Evolutionary conservation across 2,113 vertebrate species (phyloP).

Genomic region (Gallinago jamesoni): DNA sequence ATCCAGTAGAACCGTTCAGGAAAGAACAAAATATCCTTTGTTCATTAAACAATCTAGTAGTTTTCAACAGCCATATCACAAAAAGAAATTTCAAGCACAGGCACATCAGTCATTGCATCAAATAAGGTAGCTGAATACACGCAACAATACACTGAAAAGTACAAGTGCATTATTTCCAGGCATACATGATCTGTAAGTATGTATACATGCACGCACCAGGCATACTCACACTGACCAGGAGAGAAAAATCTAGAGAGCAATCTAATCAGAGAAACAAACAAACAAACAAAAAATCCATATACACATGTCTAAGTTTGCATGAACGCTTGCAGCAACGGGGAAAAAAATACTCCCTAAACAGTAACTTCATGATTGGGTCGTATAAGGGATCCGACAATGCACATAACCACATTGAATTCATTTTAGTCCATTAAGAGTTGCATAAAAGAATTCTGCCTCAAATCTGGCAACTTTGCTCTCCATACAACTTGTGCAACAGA

Average conservation of each 20-base stretch:
- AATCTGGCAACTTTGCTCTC: not conserved
- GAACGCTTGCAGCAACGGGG: not conserved
- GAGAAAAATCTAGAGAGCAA: conserved; percentile 19
- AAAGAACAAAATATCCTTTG: not conserved
- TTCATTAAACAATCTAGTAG: not conserved
- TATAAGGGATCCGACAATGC: not conserved
- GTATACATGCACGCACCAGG: not conserved
- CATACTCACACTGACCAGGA: not conserved
- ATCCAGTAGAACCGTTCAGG: not conserved
- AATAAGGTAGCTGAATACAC: not conserved
- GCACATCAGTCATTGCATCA: not conserved
- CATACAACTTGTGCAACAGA: not conserved
- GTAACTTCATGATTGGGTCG: not conserved
- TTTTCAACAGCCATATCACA: not conserved
- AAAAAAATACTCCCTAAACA: not conserved
- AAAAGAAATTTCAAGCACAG: conserved; percentile 9
- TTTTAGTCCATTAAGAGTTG: not conserved
- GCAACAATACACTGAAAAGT: not conserved
- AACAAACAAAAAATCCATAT: not conserved
- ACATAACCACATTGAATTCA: not conserved
- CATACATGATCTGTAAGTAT: not conserved
- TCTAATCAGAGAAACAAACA: conserved; percentile 38
- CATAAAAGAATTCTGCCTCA: not conserved
- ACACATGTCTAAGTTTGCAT: not conserved
- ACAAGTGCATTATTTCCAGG: not conserved